phyloP scores from a whole-genome alignment of 2,888 invertebrate genomes.

The Aquatica leii region DNA sequence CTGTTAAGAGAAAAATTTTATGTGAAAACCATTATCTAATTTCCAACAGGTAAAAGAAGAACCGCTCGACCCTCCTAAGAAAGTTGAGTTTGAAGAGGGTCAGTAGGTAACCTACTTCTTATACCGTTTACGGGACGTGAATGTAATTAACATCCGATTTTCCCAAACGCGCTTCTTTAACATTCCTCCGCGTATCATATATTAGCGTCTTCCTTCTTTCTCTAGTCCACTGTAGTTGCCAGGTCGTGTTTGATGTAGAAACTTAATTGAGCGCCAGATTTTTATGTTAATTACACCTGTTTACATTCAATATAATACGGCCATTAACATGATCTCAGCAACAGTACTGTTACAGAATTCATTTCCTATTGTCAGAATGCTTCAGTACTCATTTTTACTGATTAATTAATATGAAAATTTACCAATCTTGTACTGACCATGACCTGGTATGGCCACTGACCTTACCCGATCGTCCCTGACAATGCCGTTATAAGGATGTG shows the following conservation, averaged over 20 bases:
- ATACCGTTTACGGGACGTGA: slow-evolving; percentile 41
- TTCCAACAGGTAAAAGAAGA: slow-evolving; percentile 10
- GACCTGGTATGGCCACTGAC: slow-evolving; percentile 37
- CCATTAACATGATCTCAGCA: neutral
- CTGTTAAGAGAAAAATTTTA: no score
- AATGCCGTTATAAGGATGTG: slow-evolving; percentile 25
- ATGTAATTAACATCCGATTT: slow-evolving; percentile 33
- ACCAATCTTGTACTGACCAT: slow-evolving; percentile 15
- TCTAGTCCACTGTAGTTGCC: no score
- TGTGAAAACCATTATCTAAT: no score
- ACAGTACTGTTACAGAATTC: no score
- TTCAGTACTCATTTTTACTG: no score
- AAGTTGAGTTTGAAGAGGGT: slow-evolving; percentile 55
- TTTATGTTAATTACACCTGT: neutral
- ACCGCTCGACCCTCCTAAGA: slow-evolving; percentile 42
- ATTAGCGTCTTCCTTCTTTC: neutral
- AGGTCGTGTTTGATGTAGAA: no score
- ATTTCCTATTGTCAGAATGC: no score
- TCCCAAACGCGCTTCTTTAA: slow-evolving; percentile 19
- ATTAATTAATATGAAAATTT: no score
- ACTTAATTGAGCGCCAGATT: neutral
- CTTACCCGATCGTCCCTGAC: slow-evolving; percentile 26
- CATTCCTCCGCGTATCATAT: slow-evolving; percentile 14
- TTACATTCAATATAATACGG: neutral
- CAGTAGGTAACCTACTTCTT: slow-evolving; percentile 60